Percentiles rank a stretch among this genome's conserved stretches.
Evolutionary conservation across 2,113 vertebrate genomes (phyloP).

Genomic region (Eptesicus fuscus): DNA sequence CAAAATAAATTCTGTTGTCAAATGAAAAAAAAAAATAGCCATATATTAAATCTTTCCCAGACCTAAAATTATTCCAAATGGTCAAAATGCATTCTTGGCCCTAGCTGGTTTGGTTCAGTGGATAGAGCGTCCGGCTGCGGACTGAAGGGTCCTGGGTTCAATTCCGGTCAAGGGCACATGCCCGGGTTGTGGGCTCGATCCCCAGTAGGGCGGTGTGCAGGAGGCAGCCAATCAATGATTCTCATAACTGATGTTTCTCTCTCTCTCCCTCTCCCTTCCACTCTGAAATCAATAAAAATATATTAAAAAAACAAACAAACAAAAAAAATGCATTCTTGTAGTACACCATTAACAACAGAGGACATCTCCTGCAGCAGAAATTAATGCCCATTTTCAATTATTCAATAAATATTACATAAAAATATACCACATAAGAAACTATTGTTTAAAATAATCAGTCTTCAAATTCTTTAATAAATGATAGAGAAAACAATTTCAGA

Average conservation of each 20-base stretch:
- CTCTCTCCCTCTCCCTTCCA: too few relatives aligned
- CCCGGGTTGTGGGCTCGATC: too few relatives aligned
- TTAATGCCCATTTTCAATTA: neutral
- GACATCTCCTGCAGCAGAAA: neutral
- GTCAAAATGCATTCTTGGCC: neutral
- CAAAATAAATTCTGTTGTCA: neutral
- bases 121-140: too few relatives aligned
- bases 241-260: too few relatives aligned
- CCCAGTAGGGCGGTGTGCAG: too few relatives aligned
- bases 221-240: too few relatives aligned
- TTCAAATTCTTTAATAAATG: conserved; percentile 16
- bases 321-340: neutral
- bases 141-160: too few relatives aligned
- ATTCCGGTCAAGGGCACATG: too few relatives aligned
- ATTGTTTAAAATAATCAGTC: neutral
- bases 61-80: neutral
- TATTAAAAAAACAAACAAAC: too few relatives aligned
- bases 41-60: neutral
- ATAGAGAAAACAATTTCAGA: conserved; percentile 9
- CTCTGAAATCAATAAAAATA: too few relatives aligned
- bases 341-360: neutral
- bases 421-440: neutral
- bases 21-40: neutral
- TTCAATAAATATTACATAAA: neutral
- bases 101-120: too few relatives aligned